Base-by-base conservation (phyloP, 2,113 vertebrate genomes). In the Thermophis baileyi region DNA sequence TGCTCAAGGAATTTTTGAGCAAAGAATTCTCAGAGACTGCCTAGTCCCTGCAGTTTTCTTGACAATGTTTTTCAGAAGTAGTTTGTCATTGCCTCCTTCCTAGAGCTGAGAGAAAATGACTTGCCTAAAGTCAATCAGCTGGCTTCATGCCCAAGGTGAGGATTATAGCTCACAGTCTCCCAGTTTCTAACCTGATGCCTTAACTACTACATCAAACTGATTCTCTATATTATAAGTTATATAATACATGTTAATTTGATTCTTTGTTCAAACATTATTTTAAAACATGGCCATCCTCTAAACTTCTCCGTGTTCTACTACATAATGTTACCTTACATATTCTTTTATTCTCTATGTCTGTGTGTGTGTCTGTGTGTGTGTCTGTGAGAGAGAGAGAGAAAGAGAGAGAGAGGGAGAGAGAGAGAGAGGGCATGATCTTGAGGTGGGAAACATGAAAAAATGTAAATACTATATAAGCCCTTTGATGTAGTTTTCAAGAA, bases 351-450 rank as follows among this genome's bases (percentile, higher is more conserved):
- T 74, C n/a, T 74, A 2, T 35, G n/a, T 35, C 12, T 69, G n/a
- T 35, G n/a, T n/a, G n/a, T n/a, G n/a, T n/a, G n/a, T n/a, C n/a
- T n/a, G n/a, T n/a, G n/a, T n/a, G n/a, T n/a, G n/a, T n/a, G n/a
- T n/a, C n/a, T n/a, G n/a, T 69, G 5, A 5, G 30, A 22, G 53
- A 54, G 51, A 53, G 51, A 3, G 25, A 1, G 11, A 4, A 12
- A 2, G 60, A 1, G 60, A 1, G 30, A 60, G 5, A 35, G 24
- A 27, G 24, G 3, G 11, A 0, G 11, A 0, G 60, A 4, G n/a
- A 12, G 63, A 2, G 16, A 27, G 16, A 35, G 20, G n/a, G 20
- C 35, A 16, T 81, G 69, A 81, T 81, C 35, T 81, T 81, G 69
- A 69, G 69, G 69, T 81, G 18, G 35, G 18, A 81, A 40, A 81